These are phyloP conservation scores for Drosophila pectinifera DNA, from an alignment of 1,140 invertebrate genomes.

Conservation along the genomic window DNA sequence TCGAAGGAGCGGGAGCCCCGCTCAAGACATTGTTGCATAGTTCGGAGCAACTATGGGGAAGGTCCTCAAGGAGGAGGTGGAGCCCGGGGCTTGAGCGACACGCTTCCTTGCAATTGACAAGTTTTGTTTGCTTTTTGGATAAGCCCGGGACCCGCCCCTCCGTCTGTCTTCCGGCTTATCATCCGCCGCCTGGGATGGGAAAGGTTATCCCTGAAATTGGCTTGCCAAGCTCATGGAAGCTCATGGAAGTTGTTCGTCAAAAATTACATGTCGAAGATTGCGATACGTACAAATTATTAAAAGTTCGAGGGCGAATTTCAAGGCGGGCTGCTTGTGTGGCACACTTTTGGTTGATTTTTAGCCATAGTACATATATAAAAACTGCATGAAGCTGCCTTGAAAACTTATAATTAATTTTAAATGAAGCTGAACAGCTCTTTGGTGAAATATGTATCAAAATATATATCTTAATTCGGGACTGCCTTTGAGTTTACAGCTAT, in stretches of 20 bases:
- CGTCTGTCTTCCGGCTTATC: conserved; percentile 36
- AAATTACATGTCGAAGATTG: conserved; percentile 15
- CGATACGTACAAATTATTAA: conserved; percentile 18
- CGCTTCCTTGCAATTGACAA: conserved; percentile 72
- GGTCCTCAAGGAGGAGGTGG: conserved; percentile 20
- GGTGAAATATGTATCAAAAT: no score
- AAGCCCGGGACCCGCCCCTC: conserved; percentile 33
- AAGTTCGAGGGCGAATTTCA: neutral
- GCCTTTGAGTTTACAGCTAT: no score
- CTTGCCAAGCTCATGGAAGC: conserved; percentile 26
- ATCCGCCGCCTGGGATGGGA: conserved; percentile 30
- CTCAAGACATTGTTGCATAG: conserved; percentile 69
- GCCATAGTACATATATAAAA: neutral
- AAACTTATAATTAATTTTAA: no score
- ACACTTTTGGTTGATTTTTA: no score
- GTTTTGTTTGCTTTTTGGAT: conserved; percentile 52
- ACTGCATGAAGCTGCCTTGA: neutral
- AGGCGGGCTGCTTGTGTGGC: neutral
- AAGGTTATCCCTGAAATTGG: conserved; percentile 53
- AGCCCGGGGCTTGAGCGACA: conserved; percentile 26
- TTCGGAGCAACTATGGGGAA: conserved; percentile 39
- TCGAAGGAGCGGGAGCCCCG: conserved; percentile 19
- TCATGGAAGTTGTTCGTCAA: conserved; percentile 23
- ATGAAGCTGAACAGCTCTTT: no score
- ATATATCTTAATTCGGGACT: no score